These are phyloP conservation scores for Pterois miles DNA, from an alignment of 2,797 vertebrate species.

Conservation along the genomic window DNA sequence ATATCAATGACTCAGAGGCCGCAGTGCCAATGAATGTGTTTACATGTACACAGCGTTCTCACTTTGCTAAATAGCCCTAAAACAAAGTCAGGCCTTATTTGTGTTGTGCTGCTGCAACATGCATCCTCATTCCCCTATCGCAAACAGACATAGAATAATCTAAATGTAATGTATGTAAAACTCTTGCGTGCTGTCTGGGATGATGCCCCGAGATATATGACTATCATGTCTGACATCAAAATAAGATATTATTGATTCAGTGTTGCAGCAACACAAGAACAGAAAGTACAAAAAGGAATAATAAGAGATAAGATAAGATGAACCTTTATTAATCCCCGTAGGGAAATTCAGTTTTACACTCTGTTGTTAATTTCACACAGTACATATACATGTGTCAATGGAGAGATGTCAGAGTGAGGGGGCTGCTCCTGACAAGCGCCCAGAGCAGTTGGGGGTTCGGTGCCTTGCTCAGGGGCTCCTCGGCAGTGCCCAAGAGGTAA, in stretches of 20 bases:
- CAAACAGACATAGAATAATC: neutral
- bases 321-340: too few species aligned
- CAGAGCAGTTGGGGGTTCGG: too few species aligned
- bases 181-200: neutral
- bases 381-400: too few species aligned
- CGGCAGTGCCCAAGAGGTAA: too few species aligned
- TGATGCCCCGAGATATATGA: neutral
- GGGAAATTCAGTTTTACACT: too few species aligned
- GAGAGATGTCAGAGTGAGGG: too few species aligned
- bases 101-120: neutral
- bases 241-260: neutral
- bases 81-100: neutral
- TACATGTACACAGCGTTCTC: neutral
- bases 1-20: neutral
- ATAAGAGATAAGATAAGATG: neutral
- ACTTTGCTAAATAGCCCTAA: neutral
- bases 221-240: neutral
- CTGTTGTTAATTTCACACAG: too few species aligned
- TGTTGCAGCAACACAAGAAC: neutral
- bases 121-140: neutral
- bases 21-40: conserved; percentile 35
- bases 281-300: neutral
- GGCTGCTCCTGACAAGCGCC: too few species aligned
- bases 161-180: neutral
- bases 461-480: too few species aligned